Conservation (phyloP, 2,113 vertebrate genomes). For the Spizaetus ornatus region DNA sequence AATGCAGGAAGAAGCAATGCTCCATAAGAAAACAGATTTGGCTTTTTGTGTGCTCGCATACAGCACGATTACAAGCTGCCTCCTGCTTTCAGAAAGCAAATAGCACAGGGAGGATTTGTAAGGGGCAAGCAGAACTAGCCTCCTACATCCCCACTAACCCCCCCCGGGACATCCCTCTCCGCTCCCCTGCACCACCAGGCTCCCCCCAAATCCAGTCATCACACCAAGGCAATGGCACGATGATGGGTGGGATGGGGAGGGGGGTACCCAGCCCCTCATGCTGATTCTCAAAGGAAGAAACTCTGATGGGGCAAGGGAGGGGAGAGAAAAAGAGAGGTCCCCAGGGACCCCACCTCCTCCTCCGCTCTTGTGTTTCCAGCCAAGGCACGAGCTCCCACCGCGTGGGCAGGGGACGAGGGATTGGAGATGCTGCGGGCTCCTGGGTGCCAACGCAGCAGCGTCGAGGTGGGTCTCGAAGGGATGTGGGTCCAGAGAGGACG, state of each 20-base stretch:
- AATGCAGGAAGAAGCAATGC: background rate
- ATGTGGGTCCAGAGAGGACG: background rate
- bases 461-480: background rate
- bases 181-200: background rate
- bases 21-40: background rate
- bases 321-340: background rate
- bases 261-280: background rate
- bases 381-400: accelerated
- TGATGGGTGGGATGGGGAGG: background rate
- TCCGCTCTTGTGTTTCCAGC: background rate
- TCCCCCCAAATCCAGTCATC: background rate
- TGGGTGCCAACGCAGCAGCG: accelerated
- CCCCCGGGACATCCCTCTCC: background rate
- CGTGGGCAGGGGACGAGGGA: accelerated
- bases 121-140: background rate
- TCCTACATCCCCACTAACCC: background rate
- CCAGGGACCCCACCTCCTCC: background rate
- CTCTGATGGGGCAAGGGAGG: background rate
- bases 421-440: background rate
- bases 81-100: background rate
- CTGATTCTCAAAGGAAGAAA: background rate
- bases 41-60: background rate
- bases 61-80: background rate
- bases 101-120: background rate
- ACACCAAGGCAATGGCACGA: background rate